Percentiles rank a stretch among this genome's conserved stretches.
These are phyloP conservation scores for Drosophila kurseongensis DNA, from an alignment of 1,140 invertebrate genomes.

Conservation along the genomic window DNA sequence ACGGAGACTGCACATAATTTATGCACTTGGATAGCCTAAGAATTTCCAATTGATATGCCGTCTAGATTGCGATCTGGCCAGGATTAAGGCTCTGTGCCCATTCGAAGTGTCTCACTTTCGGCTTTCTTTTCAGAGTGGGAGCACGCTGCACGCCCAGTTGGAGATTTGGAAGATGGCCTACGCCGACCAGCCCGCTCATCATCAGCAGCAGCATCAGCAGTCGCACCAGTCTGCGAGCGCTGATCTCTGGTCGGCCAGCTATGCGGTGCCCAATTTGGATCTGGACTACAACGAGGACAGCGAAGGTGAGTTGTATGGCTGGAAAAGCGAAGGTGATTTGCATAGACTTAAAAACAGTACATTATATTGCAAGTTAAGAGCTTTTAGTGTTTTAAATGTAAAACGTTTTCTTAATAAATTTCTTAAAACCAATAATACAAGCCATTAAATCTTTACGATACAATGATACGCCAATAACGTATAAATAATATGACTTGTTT, in stretches of 20 bases:
- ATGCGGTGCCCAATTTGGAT: conserved; percentile 44
- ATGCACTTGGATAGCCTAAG: conserved; percentile 68
- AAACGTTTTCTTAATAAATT: too few species aligned
- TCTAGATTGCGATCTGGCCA: conserved; percentile 75
- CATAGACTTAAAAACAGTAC: not conserved
- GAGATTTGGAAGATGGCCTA: conserved; percentile 94
- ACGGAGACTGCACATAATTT: conserved; percentile 63
- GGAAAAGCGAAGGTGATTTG: conserved; percentile 1
- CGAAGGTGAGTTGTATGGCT: conserved; percentile 55
- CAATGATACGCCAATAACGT: too few species aligned
- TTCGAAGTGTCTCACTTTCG: conserved; percentile 62
- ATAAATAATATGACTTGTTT: too few species aligned
- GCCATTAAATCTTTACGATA: too few species aligned
- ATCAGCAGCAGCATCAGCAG: conserved; percentile 1
- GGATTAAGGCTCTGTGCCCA: conserved; percentile 65
- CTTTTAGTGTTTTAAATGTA: too few species aligned
- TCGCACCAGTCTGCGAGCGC: not conserved
- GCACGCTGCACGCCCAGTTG: conserved; percentile 93
- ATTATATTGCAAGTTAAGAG: too few species aligned
- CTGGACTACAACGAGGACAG: conserved; percentile 62
- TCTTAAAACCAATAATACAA: too few species aligned
- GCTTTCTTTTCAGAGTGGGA: conserved; percentile 88
- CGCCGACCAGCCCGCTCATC: conserved; percentile 61
- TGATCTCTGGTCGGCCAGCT: conserved; percentile 49
- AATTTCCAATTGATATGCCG: conserved; percentile 74